Conservation (phyloP, 2,797 vertebrate genomes). For the Ispidina picta region DNA sequence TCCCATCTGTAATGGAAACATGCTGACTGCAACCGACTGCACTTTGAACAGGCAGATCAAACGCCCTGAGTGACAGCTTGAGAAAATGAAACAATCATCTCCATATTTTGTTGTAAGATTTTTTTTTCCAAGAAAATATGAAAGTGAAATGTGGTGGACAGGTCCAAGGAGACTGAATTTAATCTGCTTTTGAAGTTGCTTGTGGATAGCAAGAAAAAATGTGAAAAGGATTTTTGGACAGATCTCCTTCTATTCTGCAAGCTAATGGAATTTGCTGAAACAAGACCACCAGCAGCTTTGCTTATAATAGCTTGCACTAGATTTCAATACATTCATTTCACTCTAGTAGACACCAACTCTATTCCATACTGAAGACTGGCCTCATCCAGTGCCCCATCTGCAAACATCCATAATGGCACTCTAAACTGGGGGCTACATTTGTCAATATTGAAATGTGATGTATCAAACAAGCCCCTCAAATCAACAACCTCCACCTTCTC, state of each 20-base stretch:
- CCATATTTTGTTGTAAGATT: constrained; percentile 14
- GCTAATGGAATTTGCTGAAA: constrained; percentile 56
- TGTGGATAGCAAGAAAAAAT: constrained; percentile 23
- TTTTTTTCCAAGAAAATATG: constrained; percentile 20
- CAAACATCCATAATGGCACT: background rate
- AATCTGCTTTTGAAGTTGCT: constrained; percentile 55
- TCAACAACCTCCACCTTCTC: background rate
- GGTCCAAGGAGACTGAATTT: constrained; percentile 37
- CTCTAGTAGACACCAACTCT: background rate
- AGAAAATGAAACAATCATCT: constrained; percentile 43
- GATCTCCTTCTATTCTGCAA: constrained; percentile 11
- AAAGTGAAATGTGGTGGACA: constrained; percentile 31
- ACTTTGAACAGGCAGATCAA: constrained; percentile 42
- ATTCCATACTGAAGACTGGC: background rate
- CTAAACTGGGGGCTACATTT: background rate
- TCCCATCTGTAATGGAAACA: background rate
- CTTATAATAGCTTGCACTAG: background rate
- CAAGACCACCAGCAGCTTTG: constrained; percentile 4
- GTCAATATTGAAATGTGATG: background rate
- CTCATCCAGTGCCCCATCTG: background rate
- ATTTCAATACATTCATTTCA: background rate
- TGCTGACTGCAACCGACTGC: background rate
- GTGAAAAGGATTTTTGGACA: constrained; percentile 15
- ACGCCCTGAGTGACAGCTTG: background rate
- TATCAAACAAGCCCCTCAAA: background rate